These are phyloP conservation scores for Auanema sp. DNA, from an alignment of 2,888 invertebrate genomes.

Conservation along the genomic window DNA sequence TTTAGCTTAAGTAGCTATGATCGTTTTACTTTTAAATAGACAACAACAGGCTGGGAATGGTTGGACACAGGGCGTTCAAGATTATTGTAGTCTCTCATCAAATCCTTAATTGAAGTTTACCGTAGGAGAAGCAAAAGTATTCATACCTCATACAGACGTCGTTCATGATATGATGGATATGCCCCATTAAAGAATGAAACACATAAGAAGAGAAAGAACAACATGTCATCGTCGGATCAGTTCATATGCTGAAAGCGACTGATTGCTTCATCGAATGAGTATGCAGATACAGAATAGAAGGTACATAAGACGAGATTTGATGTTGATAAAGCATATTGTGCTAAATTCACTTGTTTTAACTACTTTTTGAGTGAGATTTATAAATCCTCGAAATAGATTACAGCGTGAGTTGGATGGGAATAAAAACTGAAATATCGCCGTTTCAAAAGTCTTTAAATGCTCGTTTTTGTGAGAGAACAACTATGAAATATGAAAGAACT, in stretches of 20 bases:
- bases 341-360: too few relatives aligned
- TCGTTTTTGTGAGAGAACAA: too few relatives aligned
- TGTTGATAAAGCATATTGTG: neutral
- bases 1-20: neutral
- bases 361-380: too few relatives aligned
- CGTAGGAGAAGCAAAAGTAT: too few relatives aligned
- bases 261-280: too few relatives aligned
- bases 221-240: constrained; percentile 1
- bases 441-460: too few relatives aligned
- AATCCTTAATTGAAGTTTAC: constrained; percentile 28
- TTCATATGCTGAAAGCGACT: constrained; percentile 2
- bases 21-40: constrained; percentile 45
- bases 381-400: too few relatives aligned
- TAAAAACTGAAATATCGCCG: too few relatives aligned
- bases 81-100: constrained; percentile 59
- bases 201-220: constrained; percentile 1
- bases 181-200: constrained; percentile 8
- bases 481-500: too few relatives aligned
- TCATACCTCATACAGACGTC: constrained; percentile 48
- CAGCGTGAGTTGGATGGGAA: too few relatives aligned
- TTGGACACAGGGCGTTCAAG: constrained; percentile 60
- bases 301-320: neutral
- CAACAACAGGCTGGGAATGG: constrained; percentile 58
- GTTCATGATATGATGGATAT: constrained; percentile 44
- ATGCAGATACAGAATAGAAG: constrained; percentile 1